These are phyloP conservation scores for Synergus itoensis DNA, from an alignment of 2,888 invertebrate species.

Conservation along the genomic window DNA sequence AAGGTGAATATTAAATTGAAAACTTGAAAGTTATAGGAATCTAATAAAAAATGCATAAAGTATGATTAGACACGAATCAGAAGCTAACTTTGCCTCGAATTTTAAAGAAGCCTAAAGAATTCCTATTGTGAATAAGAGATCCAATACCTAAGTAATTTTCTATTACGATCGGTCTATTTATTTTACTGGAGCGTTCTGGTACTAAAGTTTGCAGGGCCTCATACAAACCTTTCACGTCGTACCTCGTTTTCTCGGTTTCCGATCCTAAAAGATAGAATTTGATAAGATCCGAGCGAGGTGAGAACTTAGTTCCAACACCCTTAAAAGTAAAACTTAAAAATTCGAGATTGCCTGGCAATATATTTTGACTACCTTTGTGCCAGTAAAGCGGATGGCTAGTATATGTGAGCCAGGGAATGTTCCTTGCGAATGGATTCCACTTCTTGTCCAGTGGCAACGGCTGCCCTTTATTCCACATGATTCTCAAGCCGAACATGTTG, in stretches of 20 bases:
- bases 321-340: too few species aligned
- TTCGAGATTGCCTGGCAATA: neutral
- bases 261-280: slow-evolving; percentile 58
- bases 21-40: neutral
- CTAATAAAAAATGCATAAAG: neutral
- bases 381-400: slow-evolving; percentile 89
- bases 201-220: slow-evolving; percentile 64
- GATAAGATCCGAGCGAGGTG: slow-evolving; percentile 3
- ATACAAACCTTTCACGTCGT: slow-evolving; percentile 69
- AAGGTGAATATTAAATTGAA: neutral
- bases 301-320: too few species aligned
- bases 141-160: slow-evolving; percentile 90
- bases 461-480: slow-evolving; percentile 88
- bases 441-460: slow-evolving; percentile 84
- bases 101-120: slow-evolving; percentile 91
- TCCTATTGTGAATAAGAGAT: slow-evolving; percentile 90
- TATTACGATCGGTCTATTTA: slow-evolving; percentile 86
- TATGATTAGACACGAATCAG: neutral
- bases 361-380: slow-evolving; percentile 82
- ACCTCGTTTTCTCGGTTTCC: slow-evolving; percentile 67
- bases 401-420: slow-evolving; percentile 89
- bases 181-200: slow-evolving; percentile 79
- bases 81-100: slow-evolving; percentile 92
- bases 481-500: slow-evolving; percentile 86
- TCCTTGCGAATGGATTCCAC: slow-evolving; percentile 92